Evolutionary conservation across 2,888 invertebrate species (phyloP).

Genomic region (Campoplex capitator): DNA sequence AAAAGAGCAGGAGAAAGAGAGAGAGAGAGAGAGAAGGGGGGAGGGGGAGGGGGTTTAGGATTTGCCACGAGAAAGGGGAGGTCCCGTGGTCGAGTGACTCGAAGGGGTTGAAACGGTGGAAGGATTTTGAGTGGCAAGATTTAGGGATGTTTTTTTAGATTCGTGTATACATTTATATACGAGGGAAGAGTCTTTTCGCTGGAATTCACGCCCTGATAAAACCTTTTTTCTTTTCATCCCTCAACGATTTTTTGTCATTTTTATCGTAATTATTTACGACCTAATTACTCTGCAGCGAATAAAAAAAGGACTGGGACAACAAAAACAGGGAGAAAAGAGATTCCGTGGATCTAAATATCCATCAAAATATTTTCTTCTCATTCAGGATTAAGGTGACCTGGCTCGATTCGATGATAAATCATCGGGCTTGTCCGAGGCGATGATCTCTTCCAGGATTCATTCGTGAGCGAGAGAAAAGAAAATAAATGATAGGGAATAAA

Average conservation of each 20-base stretch:
- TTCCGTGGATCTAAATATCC: neutral
- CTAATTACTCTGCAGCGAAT: slow-evolving; percentile 77
- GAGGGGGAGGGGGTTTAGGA: slow-evolving; percentile 36
- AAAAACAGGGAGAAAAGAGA: neutral
- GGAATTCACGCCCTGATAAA: slow-evolving; percentile 75
- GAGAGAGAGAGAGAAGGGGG: slow-evolving; percentile 30
- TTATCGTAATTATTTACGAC: slow-evolving; percentile 83
- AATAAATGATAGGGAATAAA: slow-evolving; percentile 11
- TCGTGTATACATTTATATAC: slow-evolving; percentile 1
- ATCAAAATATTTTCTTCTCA: slow-evolving; percentile 17
- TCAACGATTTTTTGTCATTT: slow-evolving; percentile 80
- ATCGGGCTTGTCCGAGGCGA: slow-evolving; percentile 58
- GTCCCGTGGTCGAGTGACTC: slow-evolving; percentile 70
- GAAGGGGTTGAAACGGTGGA: slow-evolving; percentile 73
- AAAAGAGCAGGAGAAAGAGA: slow-evolving; percentile 63
- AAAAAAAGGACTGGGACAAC: neutral
- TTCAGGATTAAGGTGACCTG: slow-evolving; percentile 29
- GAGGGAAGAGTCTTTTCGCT: neutral
- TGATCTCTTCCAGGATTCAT: slow-evolving; percentile 61
- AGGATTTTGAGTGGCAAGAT: slow-evolving; percentile 75
- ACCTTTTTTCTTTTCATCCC: slow-evolving; percentile 48
- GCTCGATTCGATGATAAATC: slow-evolving; percentile 61
- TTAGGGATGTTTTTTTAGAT: slow-evolving; percentile 71
- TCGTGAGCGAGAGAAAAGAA: neutral
- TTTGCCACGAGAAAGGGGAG: slow-evolving; percentile 38